These are phyloP conservation scores for Drosophila maculinotata DNA, from an alignment of 2,888 invertebrate species.

Conservation along the genomic window DNA sequence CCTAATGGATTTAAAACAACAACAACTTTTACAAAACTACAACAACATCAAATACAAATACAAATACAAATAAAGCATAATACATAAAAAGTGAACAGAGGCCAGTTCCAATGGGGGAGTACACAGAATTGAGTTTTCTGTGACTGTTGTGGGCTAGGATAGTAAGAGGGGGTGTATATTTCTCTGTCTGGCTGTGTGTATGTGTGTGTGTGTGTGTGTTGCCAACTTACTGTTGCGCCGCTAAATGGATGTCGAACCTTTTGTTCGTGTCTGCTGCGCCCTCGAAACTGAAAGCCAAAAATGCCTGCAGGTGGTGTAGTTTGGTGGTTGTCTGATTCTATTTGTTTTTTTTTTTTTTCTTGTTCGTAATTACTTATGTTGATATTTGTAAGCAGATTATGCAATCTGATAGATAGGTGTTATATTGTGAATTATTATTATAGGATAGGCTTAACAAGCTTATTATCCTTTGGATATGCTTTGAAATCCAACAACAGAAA, in stretches of 20 bases:
- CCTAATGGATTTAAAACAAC: conserved; percentile 80
- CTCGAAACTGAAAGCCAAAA: conserved; percentile 19
- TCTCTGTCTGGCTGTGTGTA: neutral
- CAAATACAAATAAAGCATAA: conserved; percentile 63
- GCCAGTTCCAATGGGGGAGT: conserved; percentile 15
- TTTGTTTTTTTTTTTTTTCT: neutral
- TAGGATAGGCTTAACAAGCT: neutral
- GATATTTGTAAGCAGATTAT: conserved; percentile 28
- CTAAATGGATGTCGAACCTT: conserved; percentile 50
- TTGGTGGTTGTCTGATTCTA: conserved; percentile 5
- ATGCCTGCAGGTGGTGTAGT: conserved; percentile 5
- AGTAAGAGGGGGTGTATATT: conserved; percentile 8
- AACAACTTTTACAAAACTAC: conserved; percentile 36
- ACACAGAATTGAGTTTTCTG: conserved; percentile 18
- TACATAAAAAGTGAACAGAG: conserved; percentile 52
- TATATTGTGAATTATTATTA: neutral
- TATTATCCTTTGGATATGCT: no score
- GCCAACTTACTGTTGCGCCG: conserved; percentile 29
- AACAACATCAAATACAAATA: conserved; percentile 46
- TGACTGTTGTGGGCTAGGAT: neutral
- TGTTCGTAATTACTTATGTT: conserved; percentile 30
- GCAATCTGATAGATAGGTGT: neutral
- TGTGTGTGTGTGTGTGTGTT: conserved; percentile 9
- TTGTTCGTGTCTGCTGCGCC: conserved; percentile 20
- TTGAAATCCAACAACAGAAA: no score